phyloP scores from a whole-genome alignment of 1,140 invertebrate species.

The Luehdorfia chinensis region DNA sequence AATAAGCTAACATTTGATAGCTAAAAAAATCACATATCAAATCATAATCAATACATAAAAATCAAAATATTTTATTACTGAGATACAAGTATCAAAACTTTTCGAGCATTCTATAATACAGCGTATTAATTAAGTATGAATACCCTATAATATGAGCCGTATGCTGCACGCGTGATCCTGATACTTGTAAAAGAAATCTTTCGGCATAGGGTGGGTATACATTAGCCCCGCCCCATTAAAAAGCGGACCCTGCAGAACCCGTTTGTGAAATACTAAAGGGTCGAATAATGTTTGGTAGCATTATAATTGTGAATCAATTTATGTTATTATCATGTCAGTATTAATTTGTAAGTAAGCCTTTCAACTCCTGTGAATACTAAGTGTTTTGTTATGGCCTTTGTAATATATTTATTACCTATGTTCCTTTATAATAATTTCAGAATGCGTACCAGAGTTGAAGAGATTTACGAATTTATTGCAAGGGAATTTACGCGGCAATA shows the following conservation, averaged over 20 bases:
- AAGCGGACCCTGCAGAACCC: conserved; percentile 39
- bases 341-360: conserved; percentile 60
- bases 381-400: conserved; percentile 47
- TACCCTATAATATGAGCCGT: conserved; percentile 66
- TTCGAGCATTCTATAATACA: conserved; percentile 17
- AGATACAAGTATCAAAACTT: conserved; percentile 40
- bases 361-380: conserved; percentile 36
- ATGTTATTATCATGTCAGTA: conserved; percentile 69
- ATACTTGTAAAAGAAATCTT: conserved; percentile 44
- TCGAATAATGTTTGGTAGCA: conserved; percentile 50
- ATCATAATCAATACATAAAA: too few relatives aligned
- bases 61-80: background rate
- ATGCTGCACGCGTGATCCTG: conserved; percentile 60
- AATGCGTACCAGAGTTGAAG: too few relatives aligned
- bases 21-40: too few relatives aligned
- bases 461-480: too few relatives aligned
- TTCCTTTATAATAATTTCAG: conserved; percentile 25
- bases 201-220: conserved; percentile 34
- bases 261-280: conserved; percentile 67
- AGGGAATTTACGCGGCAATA: too few relatives aligned
- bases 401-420: conserved; percentile 36
- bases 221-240: conserved; percentile 48
- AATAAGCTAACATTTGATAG: too few relatives aligned
- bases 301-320: conserved; percentile 65
- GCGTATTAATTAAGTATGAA: conserved; percentile 72